Evolutionary conservation across 2,113 vertebrate species (phyloP).

Genomic region (Arvicanthis niloticus): DNA sequence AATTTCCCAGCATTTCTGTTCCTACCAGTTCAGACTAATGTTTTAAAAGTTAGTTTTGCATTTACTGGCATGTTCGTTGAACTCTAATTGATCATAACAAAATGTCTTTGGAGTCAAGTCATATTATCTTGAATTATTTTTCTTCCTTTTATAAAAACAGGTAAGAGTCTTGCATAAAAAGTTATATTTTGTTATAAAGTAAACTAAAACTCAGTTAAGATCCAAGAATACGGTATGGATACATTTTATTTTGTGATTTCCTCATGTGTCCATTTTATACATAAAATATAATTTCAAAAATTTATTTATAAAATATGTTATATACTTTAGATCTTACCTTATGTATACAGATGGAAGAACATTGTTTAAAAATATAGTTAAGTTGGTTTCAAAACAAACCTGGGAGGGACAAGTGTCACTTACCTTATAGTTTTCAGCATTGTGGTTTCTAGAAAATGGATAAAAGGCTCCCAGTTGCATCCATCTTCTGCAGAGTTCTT

Average conservation of each 20-base stretch:
- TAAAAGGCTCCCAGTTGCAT: conserved; percentile 99
- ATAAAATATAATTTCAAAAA: background rate
- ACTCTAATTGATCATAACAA: background rate
- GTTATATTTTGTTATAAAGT: conserved; percentile 1
- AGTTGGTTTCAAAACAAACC: background rate
- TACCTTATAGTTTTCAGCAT: conserved; percentile 88
- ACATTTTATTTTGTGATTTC: background rate
- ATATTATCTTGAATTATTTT: background rate
- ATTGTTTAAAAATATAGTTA: background rate
- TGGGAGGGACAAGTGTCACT: background rate
- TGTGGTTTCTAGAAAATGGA: conserved; percentile 97
- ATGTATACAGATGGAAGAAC: background rate
- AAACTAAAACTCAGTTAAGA: background rate
- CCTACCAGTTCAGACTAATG: background rate
- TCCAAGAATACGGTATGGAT: background rate
- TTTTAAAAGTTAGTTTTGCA: background rate
- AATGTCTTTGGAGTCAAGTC: background rate
- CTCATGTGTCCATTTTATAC: background rate
- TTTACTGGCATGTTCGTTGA: background rate
- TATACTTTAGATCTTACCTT: too few species aligned
- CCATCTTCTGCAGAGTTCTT: conserved; percentile 96
- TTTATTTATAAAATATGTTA: background rate
- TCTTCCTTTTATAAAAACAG: background rate
- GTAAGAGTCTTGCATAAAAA: background rate
- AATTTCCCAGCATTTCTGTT: background rate